phyloP scores from a whole-genome alignment of 2,888 invertebrate genomes.

The Morpho deidamia region DNA sequence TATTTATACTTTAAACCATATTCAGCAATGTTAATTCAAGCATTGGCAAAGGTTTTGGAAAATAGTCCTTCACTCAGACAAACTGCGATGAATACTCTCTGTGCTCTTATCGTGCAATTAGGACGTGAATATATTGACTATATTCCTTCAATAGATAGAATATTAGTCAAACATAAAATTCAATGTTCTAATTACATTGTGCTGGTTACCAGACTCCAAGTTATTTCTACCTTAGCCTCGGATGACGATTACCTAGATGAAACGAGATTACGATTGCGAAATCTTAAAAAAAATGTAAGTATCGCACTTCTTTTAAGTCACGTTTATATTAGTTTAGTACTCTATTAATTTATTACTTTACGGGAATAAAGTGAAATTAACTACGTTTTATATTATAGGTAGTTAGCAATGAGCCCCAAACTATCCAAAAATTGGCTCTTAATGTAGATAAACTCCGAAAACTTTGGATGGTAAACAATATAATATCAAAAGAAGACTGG shows the following conservation, averaged over 20 bases:
- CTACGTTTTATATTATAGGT: slow-evolving; percentile 38
- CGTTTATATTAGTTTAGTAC: background rate
- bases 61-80: slow-evolving; percentile 85
- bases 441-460: slow-evolving; percentile 89
- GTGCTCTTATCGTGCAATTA: slow-evolving; percentile 91
- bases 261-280: slow-evolving; percentile 81
- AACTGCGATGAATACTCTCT: slow-evolving; percentile 94
- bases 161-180: slow-evolving; percentile 89
- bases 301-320: background rate
- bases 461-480: slow-evolving; percentile 91
- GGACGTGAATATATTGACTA: slow-evolving; percentile 96
- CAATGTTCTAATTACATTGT: slow-evolving; percentile 88
- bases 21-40: slow-evolving; percentile 95
- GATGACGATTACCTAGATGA: slow-evolving; percentile 85
- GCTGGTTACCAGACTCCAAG: slow-evolving; percentile 85
- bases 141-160: slow-evolving; percentile 93
- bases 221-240: slow-evolving; percentile 86
- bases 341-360: background rate
- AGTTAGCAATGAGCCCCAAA: slow-evolving; percentile 67
- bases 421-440: slow-evolving; percentile 88
- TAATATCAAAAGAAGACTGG: slow-evolving; percentile 99
- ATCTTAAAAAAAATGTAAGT: slow-evolving; percentile 84
- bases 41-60: slow-evolving; percentile 91
- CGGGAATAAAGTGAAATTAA: background rate
- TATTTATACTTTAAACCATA: slow-evolving; percentile 94